Base-by-base conservation (phyloP, 2,113 vertebrate genomes). In the Hippocampus guttulatus region DNA sequence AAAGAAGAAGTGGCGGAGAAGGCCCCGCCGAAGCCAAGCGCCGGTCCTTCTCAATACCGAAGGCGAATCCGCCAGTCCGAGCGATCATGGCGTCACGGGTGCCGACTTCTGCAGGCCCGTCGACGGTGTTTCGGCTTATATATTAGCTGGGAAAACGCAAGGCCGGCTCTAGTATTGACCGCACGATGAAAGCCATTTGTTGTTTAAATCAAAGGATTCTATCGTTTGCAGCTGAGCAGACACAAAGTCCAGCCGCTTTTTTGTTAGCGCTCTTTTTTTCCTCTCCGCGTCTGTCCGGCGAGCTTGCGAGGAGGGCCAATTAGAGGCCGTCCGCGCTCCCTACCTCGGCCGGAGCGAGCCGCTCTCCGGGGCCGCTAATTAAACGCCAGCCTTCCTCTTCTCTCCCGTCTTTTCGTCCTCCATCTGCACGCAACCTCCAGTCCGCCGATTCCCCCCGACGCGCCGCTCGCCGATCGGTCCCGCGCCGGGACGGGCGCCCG, bases 321-420 rank as follows among this genome's bases (percentile, higher is more conserved):
- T 92, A 92, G 87, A 88, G 80, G 85, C 77, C 85, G 91, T 88
- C 88, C 86, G 81, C 68, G 83, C 72, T 87, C 90, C 79, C 75
- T 87, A 81, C 81, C 33, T 83, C 71, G 84, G 79, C 84, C 91
- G 84, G 77, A 85, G 76, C 85, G 81, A 85, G 85, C 80, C 74
- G 27, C 83, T 91, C 90, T 91, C 88, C 78, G 89, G 90, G 88
- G 85, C 76, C 63, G 57, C 87, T 91, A 90, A 91, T 92, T 92
- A 91, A 93, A 89, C 88, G 88, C 79, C 78, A 86, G 52, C 76
- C 80, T 79, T 87, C 78, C 80, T 71, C 84, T 74, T 80, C 74
- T 77, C 25, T 54, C 75, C 69, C 80, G 70, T 69, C 70, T 68
- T 70, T 63, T 60, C 58, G 55, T 57, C 51, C 84, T 88, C 78